These are phyloP conservation scores for Rhorus exstirpatorius DNA, from an alignment of 2,888 invertebrate species.

Conservation along the genomic window DNA sequence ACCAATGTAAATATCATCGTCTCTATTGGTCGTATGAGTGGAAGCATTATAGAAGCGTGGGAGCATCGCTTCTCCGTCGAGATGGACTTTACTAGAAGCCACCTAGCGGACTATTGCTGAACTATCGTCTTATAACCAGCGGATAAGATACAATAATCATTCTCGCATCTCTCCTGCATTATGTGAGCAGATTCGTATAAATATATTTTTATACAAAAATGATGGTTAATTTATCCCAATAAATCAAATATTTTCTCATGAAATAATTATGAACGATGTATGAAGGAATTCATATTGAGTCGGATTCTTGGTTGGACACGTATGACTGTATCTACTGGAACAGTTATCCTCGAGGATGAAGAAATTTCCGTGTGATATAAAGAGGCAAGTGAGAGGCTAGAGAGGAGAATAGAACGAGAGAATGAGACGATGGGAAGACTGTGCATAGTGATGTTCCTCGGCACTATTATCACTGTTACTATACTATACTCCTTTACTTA, in stretches of 20 bases:
- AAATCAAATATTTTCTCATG: neutral
- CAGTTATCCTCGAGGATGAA: constrained; percentile 13
- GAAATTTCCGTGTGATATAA: constrained; percentile 21
- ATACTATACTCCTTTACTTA: constrained; percentile 47
- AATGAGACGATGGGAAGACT: constrained; percentile 38
- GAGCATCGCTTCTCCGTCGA: neutral
- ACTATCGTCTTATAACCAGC: neutral
- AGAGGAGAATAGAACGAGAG: constrained; percentile 48
- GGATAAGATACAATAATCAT: neutral
- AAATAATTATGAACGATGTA: neutral
- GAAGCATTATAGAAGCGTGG: neutral
- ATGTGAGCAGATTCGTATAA: neutral
- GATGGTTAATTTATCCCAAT: neutral
- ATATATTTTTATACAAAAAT: neutral
- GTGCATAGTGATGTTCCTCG: no score
- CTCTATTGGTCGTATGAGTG: no score
- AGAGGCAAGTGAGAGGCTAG: constrained; percentile 10
- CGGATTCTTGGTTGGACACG: neutral
- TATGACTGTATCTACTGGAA: constrained; percentile 12
- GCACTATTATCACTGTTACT: no score
- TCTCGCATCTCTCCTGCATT: neutral
- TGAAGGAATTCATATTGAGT: neutral
- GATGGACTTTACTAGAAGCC: neutral
- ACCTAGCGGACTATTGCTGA: neutral
- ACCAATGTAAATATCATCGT: no score